Evolutionary conservation across 2,888 invertebrate species (phyloP).

Genomic region (Acrocyrtus sp.): DNA sequence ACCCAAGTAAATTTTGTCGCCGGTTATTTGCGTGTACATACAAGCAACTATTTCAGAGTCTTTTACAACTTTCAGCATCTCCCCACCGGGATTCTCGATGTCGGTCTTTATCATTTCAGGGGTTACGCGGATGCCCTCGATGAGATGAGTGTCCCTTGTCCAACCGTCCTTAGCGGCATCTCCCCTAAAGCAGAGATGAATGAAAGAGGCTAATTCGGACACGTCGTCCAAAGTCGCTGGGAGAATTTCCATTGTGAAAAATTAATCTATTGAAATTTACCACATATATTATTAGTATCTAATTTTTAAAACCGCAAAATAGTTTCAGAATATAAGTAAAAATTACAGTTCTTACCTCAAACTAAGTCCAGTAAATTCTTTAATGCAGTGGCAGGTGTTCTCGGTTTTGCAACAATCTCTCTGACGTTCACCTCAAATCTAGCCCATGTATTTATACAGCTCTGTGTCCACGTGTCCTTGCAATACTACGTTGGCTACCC

Average conservation of each 20-base stretch:
- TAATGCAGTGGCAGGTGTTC: too few relatives aligned
- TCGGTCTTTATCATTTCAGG: slow-evolving; percentile 9
- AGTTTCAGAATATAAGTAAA: too few relatives aligned
- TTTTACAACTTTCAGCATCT: slow-evolving; percentile 12
- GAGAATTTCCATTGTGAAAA: neutral
- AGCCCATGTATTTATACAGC: too few relatives aligned
- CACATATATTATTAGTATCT: too few relatives aligned
- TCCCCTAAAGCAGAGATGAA: slow-evolving; percentile 42
- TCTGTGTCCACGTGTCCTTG: too few relatives aligned
- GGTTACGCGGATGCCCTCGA: slow-evolving; percentile 31
- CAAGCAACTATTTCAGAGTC: slow-evolving; percentile 41
- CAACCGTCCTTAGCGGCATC: slow-evolving; percentile 39
- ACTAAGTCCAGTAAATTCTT: too few relatives aligned
- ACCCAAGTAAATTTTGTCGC: slow-evolving; percentile 25
- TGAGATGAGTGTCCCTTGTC: slow-evolving; percentile 41
- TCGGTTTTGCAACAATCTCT: too few relatives aligned
- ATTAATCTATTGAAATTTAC: too few relatives aligned
- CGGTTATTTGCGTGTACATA: slow-evolving; percentile 12
- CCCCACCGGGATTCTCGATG: slow-evolving; percentile 4
- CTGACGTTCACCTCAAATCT: too few relatives aligned
- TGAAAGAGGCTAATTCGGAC: slow-evolving; percentile 20
- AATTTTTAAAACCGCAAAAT: too few relatives aligned
- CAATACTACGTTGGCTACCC: too few relatives aligned
- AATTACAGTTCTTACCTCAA: too few relatives aligned
- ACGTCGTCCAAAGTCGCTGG: slow-evolving; percentile 26